Base-by-base conservation (phyloP, 1,140 invertebrate genomes). In the Nylanderia fulva region DNA sequence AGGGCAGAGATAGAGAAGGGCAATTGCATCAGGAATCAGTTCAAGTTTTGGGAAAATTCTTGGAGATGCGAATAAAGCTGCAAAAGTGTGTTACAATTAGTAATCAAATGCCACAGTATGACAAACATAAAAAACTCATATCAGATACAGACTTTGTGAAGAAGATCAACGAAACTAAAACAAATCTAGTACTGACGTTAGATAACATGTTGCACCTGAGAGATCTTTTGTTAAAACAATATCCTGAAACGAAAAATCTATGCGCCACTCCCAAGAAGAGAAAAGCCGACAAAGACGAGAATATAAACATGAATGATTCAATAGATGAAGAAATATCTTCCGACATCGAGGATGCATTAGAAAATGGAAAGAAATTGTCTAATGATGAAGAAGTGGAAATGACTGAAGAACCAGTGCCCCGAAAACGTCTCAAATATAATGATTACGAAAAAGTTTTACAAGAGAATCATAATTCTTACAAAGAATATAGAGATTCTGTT, bases 1-100 rank as follows among this genome's bases (percentile, higher is more conserved):
- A 71, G 94, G n/a, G 95, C 95, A 86, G 96, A 98, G 91, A 95
- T 97, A 3, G 96, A 97, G 89, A 98, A 98, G 95, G 97, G 97
- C 42, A 94, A 95, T n/a, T 96, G 96, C 91, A 96, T 98, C 1
- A 96, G 96, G 93, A 97, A 97, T 92, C 98, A 98, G 92, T 91
- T 98, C 15, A 95, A 96, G 82, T 91, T 98, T 0, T 99, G 98
- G 97, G 98, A 99, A 93, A 96, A 95, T 82, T 92, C 99, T 91
- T 99, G 21, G 98, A 99, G 94, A 95, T 96, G 90, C 95, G 98
- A 87, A 99, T 99, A 86, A 97, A 97, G 90, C 92, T 98, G 5
- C 98, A 99, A 92, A 98, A 98, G 93, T 96, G 97, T 90, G 91
- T 98, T 42, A 92, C 95, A 63, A 95, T 95, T 33, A 96, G 96